Conservation (phyloP, 2,888 invertebrate genomes). For the Encarsia formosa region DNA sequence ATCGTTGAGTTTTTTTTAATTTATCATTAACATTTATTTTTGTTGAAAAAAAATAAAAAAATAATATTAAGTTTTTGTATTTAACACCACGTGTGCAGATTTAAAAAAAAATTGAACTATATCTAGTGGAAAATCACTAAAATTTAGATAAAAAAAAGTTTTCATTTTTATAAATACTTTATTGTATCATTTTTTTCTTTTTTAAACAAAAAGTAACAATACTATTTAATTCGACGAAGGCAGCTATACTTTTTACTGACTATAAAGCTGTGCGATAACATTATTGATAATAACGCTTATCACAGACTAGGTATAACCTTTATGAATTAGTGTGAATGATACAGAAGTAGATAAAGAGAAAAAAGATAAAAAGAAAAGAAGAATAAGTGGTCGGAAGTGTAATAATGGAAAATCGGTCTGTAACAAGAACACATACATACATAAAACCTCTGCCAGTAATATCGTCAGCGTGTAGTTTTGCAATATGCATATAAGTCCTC, state of each 20-base stretch:
- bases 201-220: neutral
- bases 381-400: neutral
- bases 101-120: no score
- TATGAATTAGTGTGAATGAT: constrained; percentile 8
- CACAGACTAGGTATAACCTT: constrained; percentile 19
- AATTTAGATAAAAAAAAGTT: neutral
- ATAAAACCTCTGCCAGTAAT: constrained; percentile 13
- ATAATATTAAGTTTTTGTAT: no score
- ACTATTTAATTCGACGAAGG: constrained; percentile 1
- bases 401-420: constrained; percentile 19
- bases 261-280: constrained; percentile 16
- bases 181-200: constrained; percentile 1
- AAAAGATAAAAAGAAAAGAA: neutral
- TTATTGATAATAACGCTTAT: constrained; percentile 21
- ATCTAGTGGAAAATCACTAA: neutral
- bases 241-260: constrained; percentile 9
- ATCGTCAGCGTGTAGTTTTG: constrained; percentile 28
- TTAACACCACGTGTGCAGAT: no score
- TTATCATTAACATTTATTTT: neutral
- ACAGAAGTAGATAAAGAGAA: neutral
- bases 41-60: neutral
- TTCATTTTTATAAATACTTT: constrained; percentile 4
- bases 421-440: constrained; percentile 3
- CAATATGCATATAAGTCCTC: constrained; percentile 24
- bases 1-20: no score